Percentiles rank a stretch among this genome's conserved stretches.
Evolutionary conservation across 2,797 vertebrate species (phyloP).

Genomic region (Natrix natrix): DNA sequence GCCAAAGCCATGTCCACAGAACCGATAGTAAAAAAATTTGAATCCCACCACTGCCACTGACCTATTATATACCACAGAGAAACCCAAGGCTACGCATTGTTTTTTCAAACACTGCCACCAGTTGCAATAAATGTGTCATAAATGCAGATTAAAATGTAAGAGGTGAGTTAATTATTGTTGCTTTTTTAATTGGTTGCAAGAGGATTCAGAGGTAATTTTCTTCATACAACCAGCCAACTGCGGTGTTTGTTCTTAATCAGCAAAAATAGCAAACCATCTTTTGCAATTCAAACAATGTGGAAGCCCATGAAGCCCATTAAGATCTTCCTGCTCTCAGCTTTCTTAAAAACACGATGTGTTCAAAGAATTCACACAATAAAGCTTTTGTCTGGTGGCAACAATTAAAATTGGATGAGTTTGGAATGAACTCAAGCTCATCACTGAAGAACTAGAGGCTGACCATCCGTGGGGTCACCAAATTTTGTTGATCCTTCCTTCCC

Average conservation of each 20-base stretch:
- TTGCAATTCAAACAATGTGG: constrained; percentile 26
- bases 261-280: neutral
- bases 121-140: neutral
- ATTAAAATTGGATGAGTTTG: neutral
- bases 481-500: neutral
- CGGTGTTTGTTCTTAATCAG: constrained; percentile 35
- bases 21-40: too few species aligned
- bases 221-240: constrained; percentile 4
- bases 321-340: constrained; percentile 44
- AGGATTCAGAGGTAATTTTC: constrained; percentile 8
- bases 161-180: neutral
- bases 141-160: neutral
- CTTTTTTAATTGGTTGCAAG: neutral
- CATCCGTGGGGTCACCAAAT: neutral
- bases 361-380: constrained; percentile 36
- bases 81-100: too few species aligned
- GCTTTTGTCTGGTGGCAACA: constrained; percentile 3
- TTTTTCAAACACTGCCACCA: neutral
- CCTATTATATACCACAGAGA: neutral
- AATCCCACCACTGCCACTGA: too few species aligned
- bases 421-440: neutral
- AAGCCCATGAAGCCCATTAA: constrained; percentile 41
- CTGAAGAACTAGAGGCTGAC: neutral
- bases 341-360: constrained; percentile 37
- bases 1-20: too few species aligned